These are phyloP conservation scores for Phylloscopus trochiloides DNA, from an alignment of 2,113 vertebrate species.

Conservation along the genomic window DNA sequence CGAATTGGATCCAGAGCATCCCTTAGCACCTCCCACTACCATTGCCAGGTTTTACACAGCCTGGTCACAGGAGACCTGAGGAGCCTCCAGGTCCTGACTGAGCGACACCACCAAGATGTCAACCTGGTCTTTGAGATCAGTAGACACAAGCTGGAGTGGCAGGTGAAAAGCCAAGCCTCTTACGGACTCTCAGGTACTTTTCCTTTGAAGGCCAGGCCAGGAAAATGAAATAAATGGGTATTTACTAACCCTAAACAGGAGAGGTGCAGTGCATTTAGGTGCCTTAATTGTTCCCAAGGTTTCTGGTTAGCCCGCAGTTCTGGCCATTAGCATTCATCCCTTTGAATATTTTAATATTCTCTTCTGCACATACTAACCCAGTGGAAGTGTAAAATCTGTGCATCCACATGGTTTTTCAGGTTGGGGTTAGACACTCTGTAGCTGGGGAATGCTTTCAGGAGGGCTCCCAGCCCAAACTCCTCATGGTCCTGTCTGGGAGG, in stretches of 20 bases:
- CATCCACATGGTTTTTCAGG: fast-evolving
- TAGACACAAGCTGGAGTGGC: constrained; percentile 73
- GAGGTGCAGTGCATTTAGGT: too few species aligned
- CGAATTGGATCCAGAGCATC: neutral
- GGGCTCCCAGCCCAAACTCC: neutral
- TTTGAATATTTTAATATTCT: neutral
- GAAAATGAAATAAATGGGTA: neutral
- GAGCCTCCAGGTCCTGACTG: constrained; percentile 41
- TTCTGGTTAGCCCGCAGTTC: neutral
- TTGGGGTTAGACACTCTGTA: neutral
- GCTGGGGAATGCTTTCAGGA: neutral
- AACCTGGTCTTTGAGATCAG: constrained; percentile 70
- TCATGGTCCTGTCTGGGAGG: fast-evolving
- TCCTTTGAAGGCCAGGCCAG: neutral
- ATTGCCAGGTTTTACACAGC: constrained; percentile 52
- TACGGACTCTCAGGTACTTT: constrained; percentile 77
- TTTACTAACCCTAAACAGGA: neutral
- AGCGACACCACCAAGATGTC: constrained; percentile 61
- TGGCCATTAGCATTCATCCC: neutral
- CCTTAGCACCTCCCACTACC: neutral
- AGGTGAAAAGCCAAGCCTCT: constrained; percentile 48
- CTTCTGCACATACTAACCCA: neutral
- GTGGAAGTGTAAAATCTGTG: neutral
- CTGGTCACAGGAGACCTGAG: constrained; percentile 66
- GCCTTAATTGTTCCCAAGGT: fast-evolving